Percentiles rank a stretch among this genome's conserved stretches.
Conservation (phyloP, 2,797 vertebrate genomes). For the Cyprinella venusta region DNA sequence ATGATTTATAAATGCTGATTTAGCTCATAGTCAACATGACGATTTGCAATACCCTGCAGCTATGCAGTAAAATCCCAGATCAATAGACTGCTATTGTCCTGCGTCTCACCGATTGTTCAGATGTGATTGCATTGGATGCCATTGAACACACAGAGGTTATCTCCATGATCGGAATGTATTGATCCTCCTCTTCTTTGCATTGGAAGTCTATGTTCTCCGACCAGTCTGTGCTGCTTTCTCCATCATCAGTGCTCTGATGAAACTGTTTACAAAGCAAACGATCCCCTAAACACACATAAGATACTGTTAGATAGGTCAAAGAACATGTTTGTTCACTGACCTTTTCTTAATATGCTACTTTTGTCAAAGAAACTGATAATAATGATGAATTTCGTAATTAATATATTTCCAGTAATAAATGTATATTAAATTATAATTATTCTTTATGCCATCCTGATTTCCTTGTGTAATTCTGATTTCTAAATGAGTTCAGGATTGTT, state of each 20-base stretch:
- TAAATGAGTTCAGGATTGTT: neutral
- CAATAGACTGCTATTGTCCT: constrained; percentile 9
- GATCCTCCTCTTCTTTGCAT: constrained; percentile 78
- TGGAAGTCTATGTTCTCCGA: constrained; percentile 53
- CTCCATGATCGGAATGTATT: constrained; percentile 76
- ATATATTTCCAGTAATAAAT: neutral
- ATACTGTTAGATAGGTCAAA: neutral
- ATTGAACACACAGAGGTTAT: constrained; percentile 79
- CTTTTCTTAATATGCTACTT: neutral
- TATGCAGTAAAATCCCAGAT: constrained; percentile 6
- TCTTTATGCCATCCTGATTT: neutral
- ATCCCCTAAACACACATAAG: constrained; percentile 50
- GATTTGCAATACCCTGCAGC: neutral
- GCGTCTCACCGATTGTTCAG: constrained; percentile 63
- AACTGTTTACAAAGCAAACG: constrained; percentile 43
- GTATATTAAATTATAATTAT: neutral
- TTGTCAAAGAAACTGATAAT: neutral
- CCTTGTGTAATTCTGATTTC: neutral
- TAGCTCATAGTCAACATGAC: neutral
- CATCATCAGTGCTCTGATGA: constrained; percentile 59
- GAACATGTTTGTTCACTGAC: neutral
- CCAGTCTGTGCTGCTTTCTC: constrained; percentile 52
- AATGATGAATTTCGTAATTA: neutral
- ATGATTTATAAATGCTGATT: neutral
- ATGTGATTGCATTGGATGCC: constrained; percentile 59